phyloP scores from a whole-genome alignment of 2,888 invertebrate species.

The Hartigia nigra region DNA sequence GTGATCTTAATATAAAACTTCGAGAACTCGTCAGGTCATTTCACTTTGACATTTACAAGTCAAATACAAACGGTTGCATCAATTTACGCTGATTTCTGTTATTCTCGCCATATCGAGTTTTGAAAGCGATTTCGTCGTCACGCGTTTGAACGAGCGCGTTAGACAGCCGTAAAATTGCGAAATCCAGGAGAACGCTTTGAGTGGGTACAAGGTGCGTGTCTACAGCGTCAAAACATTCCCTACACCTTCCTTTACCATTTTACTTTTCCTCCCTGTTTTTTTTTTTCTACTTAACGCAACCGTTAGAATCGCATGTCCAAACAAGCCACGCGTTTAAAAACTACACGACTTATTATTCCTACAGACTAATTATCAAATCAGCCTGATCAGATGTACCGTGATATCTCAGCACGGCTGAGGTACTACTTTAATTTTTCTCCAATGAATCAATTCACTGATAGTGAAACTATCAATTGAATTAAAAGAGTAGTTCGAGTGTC shows the following conservation, averaged over 20 bases:
- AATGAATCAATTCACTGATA: neutral
- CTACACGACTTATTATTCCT: neutral
- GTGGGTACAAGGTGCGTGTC: neutral
- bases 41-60: neutral
- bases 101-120: neutral
- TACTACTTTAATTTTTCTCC: neutral
- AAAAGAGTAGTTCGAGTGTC: neutral
- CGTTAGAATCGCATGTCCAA: neutral
- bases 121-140: slow-evolving; percentile 9
- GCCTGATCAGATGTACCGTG: neutral
- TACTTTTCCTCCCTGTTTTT: neutral
- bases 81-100: neutral
- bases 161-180: neutral
- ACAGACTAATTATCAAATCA: neutral
- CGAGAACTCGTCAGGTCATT: neutral
- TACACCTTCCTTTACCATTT: neutral
- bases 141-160: slow-evolving; percentile 1
- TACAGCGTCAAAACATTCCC: neutral
- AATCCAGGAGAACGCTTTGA: neutral
- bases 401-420: neutral
- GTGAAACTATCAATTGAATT: neutral
- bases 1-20: neutral
- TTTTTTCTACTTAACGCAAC: neutral
- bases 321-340: neutral
- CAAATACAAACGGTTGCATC: neutral